These are phyloP conservation scores for Hermaeophaga mercurialis DNA, from an alignment of 2,888 invertebrate species.

Conservation along the genomic window DNA sequence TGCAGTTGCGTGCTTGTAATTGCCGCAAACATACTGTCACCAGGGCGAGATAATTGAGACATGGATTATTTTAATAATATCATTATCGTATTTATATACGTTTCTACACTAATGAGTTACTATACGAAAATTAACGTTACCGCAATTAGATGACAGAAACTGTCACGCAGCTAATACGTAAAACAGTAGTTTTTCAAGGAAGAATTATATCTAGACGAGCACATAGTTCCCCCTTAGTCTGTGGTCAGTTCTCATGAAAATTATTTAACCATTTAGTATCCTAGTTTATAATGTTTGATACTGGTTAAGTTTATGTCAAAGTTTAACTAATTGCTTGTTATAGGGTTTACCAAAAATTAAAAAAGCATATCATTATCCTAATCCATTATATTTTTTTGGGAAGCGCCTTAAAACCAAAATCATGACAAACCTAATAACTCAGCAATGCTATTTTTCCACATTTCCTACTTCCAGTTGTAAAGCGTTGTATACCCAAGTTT, in stretches of 20 bases:
- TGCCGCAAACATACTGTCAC: conserved; percentile 41
- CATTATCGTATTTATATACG: conserved; percentile 31
- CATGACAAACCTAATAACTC: too few species aligned
- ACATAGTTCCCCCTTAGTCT: background rate
- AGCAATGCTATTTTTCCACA: too few species aligned
- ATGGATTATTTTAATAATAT: conserved; percentile 37
- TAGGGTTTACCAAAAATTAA: too few species aligned
- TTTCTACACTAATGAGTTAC: conserved; percentile 32
- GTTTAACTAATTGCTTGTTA: too few species aligned
- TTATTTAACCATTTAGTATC: background rate
- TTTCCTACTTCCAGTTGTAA: too few species aligned
- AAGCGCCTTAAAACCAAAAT: too few species aligned
- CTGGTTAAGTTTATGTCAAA: too few species aligned
- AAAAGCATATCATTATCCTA: too few species aligned
- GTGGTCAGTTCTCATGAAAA: background rate
- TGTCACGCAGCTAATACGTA: conserved; percentile 19
- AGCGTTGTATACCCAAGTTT: too few species aligned
- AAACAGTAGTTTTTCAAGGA: conserved; percentile 9
- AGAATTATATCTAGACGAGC: conserved; percentile 4
- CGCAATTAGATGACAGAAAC: conserved; percentile 20
- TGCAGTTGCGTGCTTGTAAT: conserved; percentile 41
- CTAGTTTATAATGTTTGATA: too few species aligned
- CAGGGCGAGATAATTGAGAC: conserved; percentile 38
- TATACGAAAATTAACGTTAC: conserved; percentile 24
- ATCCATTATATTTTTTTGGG: too few species aligned